Evolutionary conservation across 2,797 vertebrate species (phyloP).

Genomic region (Tinamus major): DNA sequence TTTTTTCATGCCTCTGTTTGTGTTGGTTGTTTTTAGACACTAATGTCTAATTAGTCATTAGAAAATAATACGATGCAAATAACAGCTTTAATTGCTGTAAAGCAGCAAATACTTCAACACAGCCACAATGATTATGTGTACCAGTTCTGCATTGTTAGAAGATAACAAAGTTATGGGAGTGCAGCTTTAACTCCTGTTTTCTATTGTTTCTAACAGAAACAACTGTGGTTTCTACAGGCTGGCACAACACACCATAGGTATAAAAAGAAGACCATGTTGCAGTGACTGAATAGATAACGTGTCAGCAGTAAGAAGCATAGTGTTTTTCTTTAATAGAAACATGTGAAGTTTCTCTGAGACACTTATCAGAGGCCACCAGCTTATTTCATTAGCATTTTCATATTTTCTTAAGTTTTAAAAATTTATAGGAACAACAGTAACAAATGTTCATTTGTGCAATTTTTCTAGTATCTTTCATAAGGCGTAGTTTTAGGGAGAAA

Average conservation of each 20-base stretch:
- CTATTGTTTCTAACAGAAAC: constrained; percentile 20
- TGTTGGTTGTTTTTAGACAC: not conserved
- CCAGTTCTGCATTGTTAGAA: not conserved
- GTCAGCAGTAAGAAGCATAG: constrained; percentile 28
- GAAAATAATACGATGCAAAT: not conserved
- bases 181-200: not conserved
- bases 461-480: constrained; percentile 3
- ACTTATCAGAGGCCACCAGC: constrained; percentile 71
- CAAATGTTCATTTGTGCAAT: constrained; percentile 15
- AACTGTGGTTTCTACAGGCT: not conserved
- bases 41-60: constrained; percentile 10
- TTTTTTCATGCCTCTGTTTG: not conserved
- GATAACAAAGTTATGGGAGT: not conserved
- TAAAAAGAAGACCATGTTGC: constrained; percentile 13
- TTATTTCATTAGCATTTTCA: constrained; percentile 73
- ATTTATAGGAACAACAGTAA: constrained; percentile 34
- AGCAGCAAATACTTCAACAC: not conserved
- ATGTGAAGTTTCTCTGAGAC: constrained; percentile 62
- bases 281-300: constrained; percentile 57
- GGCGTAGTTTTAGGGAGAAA: not conserved
- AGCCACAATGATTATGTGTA: not conserved
- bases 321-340: constrained; percentile 54
- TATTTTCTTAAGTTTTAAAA: constrained; percentile 52
- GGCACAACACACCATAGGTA: not conserved
- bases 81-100: not conserved